A percentile compares a stretch with the other conserved stretches of the same genome.
These are phyloP conservation scores for Drosophila subsilvestris DNA, from an alignment of 2,888 invertebrate genomes.

Conservation along the genomic window DNA sequence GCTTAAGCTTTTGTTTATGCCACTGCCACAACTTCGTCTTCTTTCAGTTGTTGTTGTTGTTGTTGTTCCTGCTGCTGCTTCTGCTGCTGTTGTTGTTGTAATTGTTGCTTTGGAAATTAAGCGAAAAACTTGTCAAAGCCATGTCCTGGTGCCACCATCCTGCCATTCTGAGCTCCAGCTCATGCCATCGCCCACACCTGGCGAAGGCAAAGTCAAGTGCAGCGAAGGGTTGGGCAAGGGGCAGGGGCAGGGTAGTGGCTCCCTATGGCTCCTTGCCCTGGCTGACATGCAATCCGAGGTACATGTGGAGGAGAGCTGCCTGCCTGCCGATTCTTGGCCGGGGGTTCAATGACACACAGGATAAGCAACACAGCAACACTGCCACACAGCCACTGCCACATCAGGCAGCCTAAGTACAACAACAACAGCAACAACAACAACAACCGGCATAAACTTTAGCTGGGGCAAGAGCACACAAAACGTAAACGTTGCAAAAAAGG, in stretches of 20 bases:
- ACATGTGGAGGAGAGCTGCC: conserved; percentile 45
- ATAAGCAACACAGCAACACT: conserved; percentile 46
- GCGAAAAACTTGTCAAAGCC: conserved; percentile 62
- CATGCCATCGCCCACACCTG: conserved; percentile 4
- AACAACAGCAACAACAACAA: conserved; percentile 47
- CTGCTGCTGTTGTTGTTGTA: conserved; percentile 42
- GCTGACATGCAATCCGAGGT: conserved; percentile 64
- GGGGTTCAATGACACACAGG: conserved; percentile 75
- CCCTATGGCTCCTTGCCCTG: conserved; percentile 19
- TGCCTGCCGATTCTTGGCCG: conserved; percentile 51
- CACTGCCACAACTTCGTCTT: not conserved
- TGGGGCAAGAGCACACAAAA: conserved; percentile 57
- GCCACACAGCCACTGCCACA: conserved; percentile 30
- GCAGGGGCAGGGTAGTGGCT: not conserved
- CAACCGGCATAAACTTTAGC: conserved; percentile 66
- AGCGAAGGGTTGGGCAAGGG: conserved; percentile 9
- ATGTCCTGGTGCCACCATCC: conserved; percentile 32
- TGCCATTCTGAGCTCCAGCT: conserved; percentile 19
- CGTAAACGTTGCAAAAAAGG: conserved; percentile 74
- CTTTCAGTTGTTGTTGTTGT: conserved; percentile 10
- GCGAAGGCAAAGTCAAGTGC: conserved; percentile 72
- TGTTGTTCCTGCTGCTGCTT: conserved; percentile 44
- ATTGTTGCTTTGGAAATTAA: conserved; percentile 58
- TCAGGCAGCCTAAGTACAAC: conserved; percentile 44
- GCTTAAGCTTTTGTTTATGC: conserved; percentile 50